Evolutionary conservation across 1,140 invertebrate species (phyloP), one percentile per base, ranked within the genome.

Genomic region (Coptotermes formosanus): DNA sequence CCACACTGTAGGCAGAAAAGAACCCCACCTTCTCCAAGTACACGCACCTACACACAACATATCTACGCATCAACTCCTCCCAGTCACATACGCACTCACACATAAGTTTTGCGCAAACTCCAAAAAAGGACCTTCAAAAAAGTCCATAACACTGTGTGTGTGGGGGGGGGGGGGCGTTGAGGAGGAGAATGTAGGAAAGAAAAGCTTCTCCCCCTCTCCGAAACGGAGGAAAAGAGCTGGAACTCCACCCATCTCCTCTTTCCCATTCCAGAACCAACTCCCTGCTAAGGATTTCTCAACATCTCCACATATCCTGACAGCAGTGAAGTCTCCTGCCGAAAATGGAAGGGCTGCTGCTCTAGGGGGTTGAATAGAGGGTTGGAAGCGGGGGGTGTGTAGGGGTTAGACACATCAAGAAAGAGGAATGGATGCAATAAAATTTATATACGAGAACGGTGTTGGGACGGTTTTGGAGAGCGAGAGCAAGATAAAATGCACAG

Each of bases 381-480:
- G 83, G 43, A 43, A 48, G 83, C 83, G 83, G 45, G 83, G 84
- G 45, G 23, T 38, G 38, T 38, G 38, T 38, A 38, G 38, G 23
- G 84, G 48, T 48, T 25, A 64, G 84, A 85, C 43, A 38, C 84
- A 69, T 55, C 85, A 85, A 52, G 85, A 32, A 75, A 75, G 69
- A 85, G 85, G 69, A 85, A 85, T 85, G 85, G 85, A 85, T 59
- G 85, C 85, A 85, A 85, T 85, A 85, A 85, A 85, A 85, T 23
- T 85, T 69, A 85, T 85, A 85, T 55, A 64, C 85, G 85, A 30
- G 84, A 59, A 44, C 83, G 45, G 21, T 84, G 83, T 52, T 82
- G 64, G 64, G 64, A 75, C n/a, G 64, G 64, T 75, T n/a, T 75
- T 75, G 3, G 64, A 64, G 59, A 64, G 8, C 6, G 25, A 7